Conservation (phyloP, 53 echinoderm and acorn worm genomes). For the Holothuria leucospilota region DNA sequence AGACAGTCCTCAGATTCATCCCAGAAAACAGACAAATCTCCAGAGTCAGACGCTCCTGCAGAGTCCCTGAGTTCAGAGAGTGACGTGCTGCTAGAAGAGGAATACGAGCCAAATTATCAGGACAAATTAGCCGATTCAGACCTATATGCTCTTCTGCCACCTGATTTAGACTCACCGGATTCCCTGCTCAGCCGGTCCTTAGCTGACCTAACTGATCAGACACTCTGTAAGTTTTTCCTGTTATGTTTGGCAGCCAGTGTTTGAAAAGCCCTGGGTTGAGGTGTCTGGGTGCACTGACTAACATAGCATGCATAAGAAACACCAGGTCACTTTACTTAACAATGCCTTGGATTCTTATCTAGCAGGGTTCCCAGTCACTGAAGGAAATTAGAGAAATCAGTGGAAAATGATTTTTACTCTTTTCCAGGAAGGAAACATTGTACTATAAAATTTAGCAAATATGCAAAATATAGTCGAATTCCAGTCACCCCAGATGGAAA, state of each 20-base stretch:
- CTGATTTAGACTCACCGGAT: conserved; percentile 92
- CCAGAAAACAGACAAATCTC: conserved; percentile 48
- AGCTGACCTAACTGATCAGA: conserved; percentile 90
- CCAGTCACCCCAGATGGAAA: too few relatives aligned
- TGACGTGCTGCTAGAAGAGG: conserved; percentile 81
- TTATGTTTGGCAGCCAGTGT: neutral
- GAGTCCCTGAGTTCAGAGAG: conserved; percentile 46
- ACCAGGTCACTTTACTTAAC: too few relatives aligned
- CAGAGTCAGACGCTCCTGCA: conserved; percentile 42
- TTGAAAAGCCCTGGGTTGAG: neutral
- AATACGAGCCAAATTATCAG: conserved; percentile 78
- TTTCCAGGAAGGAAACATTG: too few relatives aligned
- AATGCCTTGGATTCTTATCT: too few relatives aligned
- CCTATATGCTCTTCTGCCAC: conserved; percentile 90
- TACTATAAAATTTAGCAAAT: too few relatives aligned
- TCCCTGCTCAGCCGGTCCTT: conserved; percentile 88
- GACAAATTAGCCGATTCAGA: conserved; percentile 88
- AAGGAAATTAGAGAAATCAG: too few relatives aligned
- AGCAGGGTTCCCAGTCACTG: too few relatives aligned
- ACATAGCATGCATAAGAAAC: conserved; percentile 12
- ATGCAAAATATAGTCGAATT: too few relatives aligned
- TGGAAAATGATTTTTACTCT: too few relatives aligned
- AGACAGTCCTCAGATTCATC: conserved; percentile 45
- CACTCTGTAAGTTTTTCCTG: too few relatives aligned
- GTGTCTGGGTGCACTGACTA: conserved; percentile 14